Percentiles rank a stretch among this genome's conserved stretches.
These are phyloP conservation scores for Drosophila buzzatii DNA, from an alignment of 2,888 invertebrate genomes.

Conservation along the genomic window DNA sequence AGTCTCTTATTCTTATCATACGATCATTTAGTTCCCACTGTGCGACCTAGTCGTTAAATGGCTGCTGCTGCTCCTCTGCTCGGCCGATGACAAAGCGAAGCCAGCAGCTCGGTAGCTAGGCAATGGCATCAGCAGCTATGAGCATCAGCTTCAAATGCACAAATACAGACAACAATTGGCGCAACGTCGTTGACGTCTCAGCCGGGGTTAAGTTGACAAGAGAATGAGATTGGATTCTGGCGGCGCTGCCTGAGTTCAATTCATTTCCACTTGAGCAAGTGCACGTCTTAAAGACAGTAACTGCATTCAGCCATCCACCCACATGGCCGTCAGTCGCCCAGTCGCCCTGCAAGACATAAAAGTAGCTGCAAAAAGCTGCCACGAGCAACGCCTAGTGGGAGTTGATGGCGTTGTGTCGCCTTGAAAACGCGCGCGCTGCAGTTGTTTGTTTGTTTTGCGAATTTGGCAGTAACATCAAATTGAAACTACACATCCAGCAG, in stretches of 20 bases:
- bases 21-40: slow-evolving; percentile 52
- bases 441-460: slow-evolving; percentile 64
- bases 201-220: slow-evolving; percentile 80
- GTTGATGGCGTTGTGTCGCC: slow-evolving; percentile 52
- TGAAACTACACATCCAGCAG: slow-evolving; percentile 65
- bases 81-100: slow-evolving; percentile 60
- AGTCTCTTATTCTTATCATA: neutral
- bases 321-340: neutral
- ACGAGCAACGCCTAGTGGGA: slow-evolving; percentile 33
- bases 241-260: slow-evolving; percentile 78
- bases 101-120: slow-evolving; percentile 21
- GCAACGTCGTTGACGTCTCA: slow-evolving; percentile 56
- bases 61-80: slow-evolving; percentile 32
- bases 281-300: slow-evolving; percentile 71
- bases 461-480: slow-evolving; percentile 72
- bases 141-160: slow-evolving; percentile 40
- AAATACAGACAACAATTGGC: slow-evolving; percentile 66
- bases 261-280: slow-evolving; percentile 83
- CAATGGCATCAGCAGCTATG: slow-evolving; percentile 24
- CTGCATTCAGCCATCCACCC: neutral
- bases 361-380: slow-evolving; percentile 73
- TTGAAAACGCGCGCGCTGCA: slow-evolving; percentile 61
- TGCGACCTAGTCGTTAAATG: slow-evolving; percentile 56
- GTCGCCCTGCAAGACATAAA: slow-evolving; percentile 47
- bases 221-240: slow-evolving; percentile 78